Evolutionary conservation across 2,888 invertebrate genomes (phyloP), one percentile per base, ranked within the genome.

Genomic region (Oscheius sp.): DNA sequence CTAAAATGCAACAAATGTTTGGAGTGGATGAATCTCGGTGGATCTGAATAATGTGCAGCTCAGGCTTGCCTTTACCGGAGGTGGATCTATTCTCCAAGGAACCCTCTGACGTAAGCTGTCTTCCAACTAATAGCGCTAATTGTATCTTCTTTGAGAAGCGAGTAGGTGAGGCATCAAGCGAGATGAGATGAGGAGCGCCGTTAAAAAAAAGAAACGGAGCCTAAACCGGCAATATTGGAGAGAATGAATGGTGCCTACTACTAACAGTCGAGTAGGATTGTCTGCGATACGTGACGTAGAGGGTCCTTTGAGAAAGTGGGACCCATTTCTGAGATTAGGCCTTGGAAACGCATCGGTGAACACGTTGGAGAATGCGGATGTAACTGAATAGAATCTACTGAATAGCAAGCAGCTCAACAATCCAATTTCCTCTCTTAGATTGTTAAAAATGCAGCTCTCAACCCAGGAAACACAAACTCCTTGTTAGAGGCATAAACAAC

Each of bases 301-400:
- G 32, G 42, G 53, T 53, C 63, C 53, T 55, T 68, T 37, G 55
- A 68, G 68, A 68, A 55, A 13, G 60, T 53, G 63, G 29, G 53
- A 53, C 37, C 55, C 68, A 68, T 68, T 68, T 68, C 68, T 68
- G 68, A 53, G 68, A 68, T 68, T 68, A 68, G 68, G 55, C 55
- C 42, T 42, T 37, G 66, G 51, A 53, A 68, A 68, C 68, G 68
- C 68, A 37, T 55, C 68, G 37, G 53, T 55, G 68, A 33, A 29
- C 68, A 57, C 21, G 42, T 1, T 53, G 11, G 42, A 42, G 42
- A 5, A 42, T 42, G 42, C 42, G 42, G 42, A 42, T 42, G 7
- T 42, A 42, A 42, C 42, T 42, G 42, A 42, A 42, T 42, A 42
- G 42, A 42, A 42, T 42, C 42, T 42, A 7, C 42, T 42, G 42